phyloP scores from a whole-genome alignment of 2,797 vertebrate genomes.

The Emys orbicularis region DNA sequence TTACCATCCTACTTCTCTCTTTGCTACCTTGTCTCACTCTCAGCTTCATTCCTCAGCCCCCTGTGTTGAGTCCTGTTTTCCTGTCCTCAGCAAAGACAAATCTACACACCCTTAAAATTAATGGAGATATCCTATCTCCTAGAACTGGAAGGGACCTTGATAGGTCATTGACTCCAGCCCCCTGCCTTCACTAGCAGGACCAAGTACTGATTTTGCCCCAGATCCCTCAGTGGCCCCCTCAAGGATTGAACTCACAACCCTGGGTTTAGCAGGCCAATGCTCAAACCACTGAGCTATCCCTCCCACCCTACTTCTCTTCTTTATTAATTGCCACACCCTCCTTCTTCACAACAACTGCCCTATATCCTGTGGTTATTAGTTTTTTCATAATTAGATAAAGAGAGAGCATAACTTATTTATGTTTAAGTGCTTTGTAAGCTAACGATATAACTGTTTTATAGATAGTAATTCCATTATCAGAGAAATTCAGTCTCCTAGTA shows the following conservation, averaged over 20 bases:
- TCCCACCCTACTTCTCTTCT: neutral
- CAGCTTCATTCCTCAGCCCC: neutral
- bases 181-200: too few species aligned
- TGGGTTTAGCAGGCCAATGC: too few species aligned
- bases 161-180: too few species aligned
- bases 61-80: neutral
- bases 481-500: neutral
- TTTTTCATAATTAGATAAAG: constrained; percentile 24
- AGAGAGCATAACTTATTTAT: neutral
- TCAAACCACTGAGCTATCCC: too few species aligned
- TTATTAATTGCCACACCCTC: neutral
- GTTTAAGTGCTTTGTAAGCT: neutral
- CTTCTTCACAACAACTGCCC: constrained; percentile 15
- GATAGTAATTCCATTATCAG: neutral
- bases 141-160: too few species aligned
- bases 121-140: too few species aligned
- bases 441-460: neutral
- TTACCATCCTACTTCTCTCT: constrained; percentile 23
- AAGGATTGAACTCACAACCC: too few species aligned
- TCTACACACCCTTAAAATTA: neutral
- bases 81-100: neutral
- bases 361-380: neutral
- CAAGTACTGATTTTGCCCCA: too few species aligned
- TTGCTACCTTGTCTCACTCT: neutral
- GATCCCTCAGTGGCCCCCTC: too few species aligned